Evolutionary conservation across 2,113 vertebrate species (phyloP).

Genomic region (Platysteira castanea): DNA sequence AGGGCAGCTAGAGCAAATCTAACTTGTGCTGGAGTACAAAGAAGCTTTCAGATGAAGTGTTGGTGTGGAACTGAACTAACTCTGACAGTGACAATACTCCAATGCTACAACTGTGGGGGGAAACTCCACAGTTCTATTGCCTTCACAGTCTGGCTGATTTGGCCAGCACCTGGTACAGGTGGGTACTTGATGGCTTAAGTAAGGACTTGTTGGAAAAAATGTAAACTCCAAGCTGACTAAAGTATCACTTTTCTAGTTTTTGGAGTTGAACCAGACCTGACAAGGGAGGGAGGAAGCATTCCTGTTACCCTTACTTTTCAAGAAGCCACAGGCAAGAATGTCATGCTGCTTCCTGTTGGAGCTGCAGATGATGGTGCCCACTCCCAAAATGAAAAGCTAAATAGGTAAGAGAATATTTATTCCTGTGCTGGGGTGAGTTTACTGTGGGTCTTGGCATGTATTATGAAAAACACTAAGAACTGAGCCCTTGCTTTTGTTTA

Average conservation of each 20-base stretch:
- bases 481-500: background rate
- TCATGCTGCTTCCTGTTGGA: conserved; percentile 94
- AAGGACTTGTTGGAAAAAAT: background rate
- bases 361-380: conserved; percentile 94
- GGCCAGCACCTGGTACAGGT: background rate
- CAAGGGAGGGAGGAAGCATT: conserved; percentile 94
- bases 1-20: background rate
- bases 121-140: background rate
- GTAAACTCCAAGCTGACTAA: background rate
- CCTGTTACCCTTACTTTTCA: conserved; percentile 95
- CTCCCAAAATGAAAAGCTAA: conserved; percentile 97
- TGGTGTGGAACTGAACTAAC: background rate
- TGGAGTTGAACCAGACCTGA: conserved; percentile 93
- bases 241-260: conserved; percentile 76
- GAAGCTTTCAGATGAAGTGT: background rate
- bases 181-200: background rate
- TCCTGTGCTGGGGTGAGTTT: background rate
- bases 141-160: background rate
- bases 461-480: background rate
- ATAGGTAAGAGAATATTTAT: conserved; percentile 77
- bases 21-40: background rate
- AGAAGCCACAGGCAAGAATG: conserved; percentile 92
- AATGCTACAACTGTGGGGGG: fast-evolving
- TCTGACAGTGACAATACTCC: background rate
- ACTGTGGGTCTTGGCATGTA: background rate